phyloP scores from a whole-genome alignment of 2,888 invertebrate species.

The Amorpha juglandis region DNA sequence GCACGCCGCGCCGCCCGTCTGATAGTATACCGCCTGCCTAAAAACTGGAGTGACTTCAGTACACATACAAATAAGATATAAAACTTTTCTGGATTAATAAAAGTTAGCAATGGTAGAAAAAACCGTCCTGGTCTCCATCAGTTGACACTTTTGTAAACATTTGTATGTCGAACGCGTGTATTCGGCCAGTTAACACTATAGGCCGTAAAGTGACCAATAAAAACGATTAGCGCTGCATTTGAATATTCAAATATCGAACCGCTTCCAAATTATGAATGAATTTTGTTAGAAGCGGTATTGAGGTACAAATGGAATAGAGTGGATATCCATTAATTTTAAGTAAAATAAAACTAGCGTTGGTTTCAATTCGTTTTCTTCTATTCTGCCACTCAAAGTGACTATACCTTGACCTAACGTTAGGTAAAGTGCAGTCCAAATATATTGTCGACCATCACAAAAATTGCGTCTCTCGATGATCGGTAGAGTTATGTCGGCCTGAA shows the following conservation, averaged over 20 bases:
- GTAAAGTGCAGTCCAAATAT: too few relatives aligned
- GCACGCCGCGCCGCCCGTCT: too few relatives aligned
- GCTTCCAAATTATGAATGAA: slow-evolving; percentile 65
- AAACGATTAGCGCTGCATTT: slow-evolving; percentile 68
- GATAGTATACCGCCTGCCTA: too few relatives aligned
- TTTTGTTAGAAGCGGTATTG: slow-evolving; percentile 34
- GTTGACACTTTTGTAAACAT: slow-evolving; percentile 20
- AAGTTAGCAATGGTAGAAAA: neutral
- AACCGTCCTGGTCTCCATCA: neutral
- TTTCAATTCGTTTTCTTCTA: too few relatives aligned
- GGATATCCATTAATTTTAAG: slow-evolving; percentile 24
- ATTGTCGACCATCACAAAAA: too few relatives aligned
- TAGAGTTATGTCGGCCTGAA: too few relatives aligned
- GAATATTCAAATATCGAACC: slow-evolving; percentile 68
- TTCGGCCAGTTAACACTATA: slow-evolving; percentile 66
- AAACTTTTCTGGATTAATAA: neutral
- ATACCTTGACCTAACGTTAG: too few relatives aligned
- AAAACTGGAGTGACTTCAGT: too few relatives aligned
- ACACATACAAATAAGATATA: too few relatives aligned
- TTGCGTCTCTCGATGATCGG: too few relatives aligned
- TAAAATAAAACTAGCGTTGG: too few relatives aligned
- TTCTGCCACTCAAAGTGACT: too few relatives aligned
- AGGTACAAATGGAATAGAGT: slow-evolving; percentile 33
- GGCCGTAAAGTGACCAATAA: slow-evolving; percentile 80
- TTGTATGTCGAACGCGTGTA: slow-evolving; percentile 23